Conservation (phyloP, 2,113 vertebrate species). For the Potamarius usumacintae region DNA sequence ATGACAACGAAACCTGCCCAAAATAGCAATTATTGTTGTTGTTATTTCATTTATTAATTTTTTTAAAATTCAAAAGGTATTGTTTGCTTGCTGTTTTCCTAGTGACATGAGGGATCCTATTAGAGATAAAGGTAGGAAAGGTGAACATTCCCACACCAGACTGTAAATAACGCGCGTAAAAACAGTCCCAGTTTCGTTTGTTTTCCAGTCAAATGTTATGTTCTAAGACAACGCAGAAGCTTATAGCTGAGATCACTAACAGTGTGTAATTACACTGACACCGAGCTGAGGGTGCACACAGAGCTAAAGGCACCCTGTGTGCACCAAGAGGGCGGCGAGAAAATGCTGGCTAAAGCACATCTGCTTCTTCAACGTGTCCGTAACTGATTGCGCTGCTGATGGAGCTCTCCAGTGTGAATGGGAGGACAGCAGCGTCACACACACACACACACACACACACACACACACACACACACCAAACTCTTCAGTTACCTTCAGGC, state of each 20-base stretch:
- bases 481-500: neutral
- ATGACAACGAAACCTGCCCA: too few species aligned
- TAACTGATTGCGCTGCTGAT: conserved; percentile 33
- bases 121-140: neutral
- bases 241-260: conserved; percentile 26
- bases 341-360: conserved; percentile 53
- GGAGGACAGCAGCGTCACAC: neutral
- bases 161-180: conserved; percentile 70
- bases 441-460: neutral
- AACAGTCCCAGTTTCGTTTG: conserved; percentile 22
- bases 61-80: neutral
- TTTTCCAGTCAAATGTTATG: conserved; percentile 50
- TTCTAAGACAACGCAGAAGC: conserved; percentile 39
- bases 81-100: neutral
- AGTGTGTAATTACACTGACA: conserved; percentile 29
- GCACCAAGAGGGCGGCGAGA: conserved; percentile 19
- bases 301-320: conserved; percentile 22
- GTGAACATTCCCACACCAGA: conserved; percentile 55
- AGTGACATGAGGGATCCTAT: neutral
- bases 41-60: neutral
- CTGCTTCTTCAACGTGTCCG: conserved; percentile 35
- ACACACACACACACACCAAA: neutral
- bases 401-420: conserved; percentile 9
- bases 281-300: conserved; percentile 15
- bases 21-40: neutral